phyloP scores from a whole-genome alignment of 2,113 vertebrate genomes.

The Athene noctua region DNA sequence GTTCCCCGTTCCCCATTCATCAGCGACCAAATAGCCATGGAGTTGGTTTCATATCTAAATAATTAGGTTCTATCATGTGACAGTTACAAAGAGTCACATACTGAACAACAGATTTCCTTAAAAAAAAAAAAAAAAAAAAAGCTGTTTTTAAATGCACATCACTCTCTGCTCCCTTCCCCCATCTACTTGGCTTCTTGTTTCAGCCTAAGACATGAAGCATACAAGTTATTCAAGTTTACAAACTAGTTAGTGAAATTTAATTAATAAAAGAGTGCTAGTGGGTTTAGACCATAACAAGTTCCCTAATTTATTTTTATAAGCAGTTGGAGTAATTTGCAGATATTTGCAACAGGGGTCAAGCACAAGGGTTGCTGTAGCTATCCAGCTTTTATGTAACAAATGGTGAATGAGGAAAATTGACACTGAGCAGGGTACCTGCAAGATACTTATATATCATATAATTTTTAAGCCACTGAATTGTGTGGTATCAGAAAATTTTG shows the following conservation, averaged over 20 bases:
- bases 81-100: not conserved
- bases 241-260: slow-evolving; percentile 21
- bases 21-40: not conserved
- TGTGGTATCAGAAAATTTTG: not conserved
- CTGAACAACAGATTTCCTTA: slow-evolving; percentile 7
- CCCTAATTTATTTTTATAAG: slow-evolving; percentile 8
- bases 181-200: not conserved
- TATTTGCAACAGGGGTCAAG: not conserved
- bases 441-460: not conserved
- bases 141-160: not conserved
- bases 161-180: not conserved
- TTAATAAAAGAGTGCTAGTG: not conserved
- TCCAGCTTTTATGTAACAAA: not conserved
- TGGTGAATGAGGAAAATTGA: not conserved
- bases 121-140: not conserved
- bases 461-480: not conserved
- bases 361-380: not conserved
- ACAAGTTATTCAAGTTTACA: slow-evolving; percentile 39
- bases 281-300: not conserved
- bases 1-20: not conserved
- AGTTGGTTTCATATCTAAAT: not conserved
- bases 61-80: not conserved
- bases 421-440: not conserved
- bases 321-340: not conserved
- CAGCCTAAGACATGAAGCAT: not conserved